Percentiles rank a stretch among this genome's conserved stretches.
Evolutionary conservation across 2,113 vertebrate genomes (phyloP).

Genomic region (Chamaetylas fuelleborni): DNA sequence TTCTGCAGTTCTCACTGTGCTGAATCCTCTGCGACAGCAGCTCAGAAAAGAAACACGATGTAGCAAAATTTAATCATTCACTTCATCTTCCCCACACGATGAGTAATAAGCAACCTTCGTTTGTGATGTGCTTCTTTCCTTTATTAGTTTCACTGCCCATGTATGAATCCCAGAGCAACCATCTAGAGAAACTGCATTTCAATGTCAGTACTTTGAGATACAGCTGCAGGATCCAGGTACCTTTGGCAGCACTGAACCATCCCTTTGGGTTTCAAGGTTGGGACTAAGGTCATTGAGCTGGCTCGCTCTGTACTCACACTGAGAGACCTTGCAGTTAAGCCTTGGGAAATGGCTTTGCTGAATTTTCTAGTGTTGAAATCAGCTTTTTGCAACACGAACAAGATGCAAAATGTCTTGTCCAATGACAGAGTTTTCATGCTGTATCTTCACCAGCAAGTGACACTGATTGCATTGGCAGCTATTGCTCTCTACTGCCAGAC

Average conservation of each 20-base stretch:
- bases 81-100: background rate
- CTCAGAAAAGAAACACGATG: background rate
- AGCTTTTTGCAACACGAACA: background rate
- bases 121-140: background rate
- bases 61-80: background rate
- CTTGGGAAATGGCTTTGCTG: background rate
- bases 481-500: background rate
- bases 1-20: background rate
- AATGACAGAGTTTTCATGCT: conserved; percentile 34
- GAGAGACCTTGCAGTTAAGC: background rate
- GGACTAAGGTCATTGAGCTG: conserved; percentile 11
- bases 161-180: conserved; percentile 4
- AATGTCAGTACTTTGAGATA: background rate
- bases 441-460: conserved; percentile 20
- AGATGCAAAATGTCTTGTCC: conserved; percentile 14
- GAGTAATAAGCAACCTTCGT: background rate
- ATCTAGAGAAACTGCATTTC: background rate
- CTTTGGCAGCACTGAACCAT: background rate
- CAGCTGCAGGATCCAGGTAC: background rate
- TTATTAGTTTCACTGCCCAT: background rate
- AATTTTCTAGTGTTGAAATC: background rate
- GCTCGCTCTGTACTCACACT: background rate
- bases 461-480: conserved; percentile 27
- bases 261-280: conserved; percentile 17
- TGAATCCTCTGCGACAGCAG: background rate